These are phyloP conservation scores for Nasonovia ribisnigri DNA, from an alignment of 2,888 invertebrate genomes.

Conservation along the genomic window DNA sequence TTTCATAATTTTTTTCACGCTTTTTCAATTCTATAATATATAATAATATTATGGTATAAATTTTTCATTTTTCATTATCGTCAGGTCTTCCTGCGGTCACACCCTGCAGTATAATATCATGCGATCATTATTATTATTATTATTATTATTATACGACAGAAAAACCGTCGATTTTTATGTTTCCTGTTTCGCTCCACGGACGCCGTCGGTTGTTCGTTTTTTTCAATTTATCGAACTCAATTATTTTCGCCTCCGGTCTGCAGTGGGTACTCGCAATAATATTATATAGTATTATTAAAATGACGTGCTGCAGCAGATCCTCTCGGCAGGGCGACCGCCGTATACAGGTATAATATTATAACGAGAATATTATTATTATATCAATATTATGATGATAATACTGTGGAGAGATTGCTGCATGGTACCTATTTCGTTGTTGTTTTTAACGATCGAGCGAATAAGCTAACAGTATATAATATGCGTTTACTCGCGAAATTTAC, in stretches of 20 bases:
- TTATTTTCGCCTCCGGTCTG: conserved; percentile 1
- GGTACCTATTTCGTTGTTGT: conserved; percentile 5
- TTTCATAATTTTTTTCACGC: no score
- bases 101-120: neutral
- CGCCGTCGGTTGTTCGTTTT: neutral
- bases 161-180: conserved; percentile 20
- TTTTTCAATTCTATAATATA: no score
- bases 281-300: neutral
- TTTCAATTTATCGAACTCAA: neutral
- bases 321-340: neutral
- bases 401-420: no score
- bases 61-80: no score
- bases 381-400: neutral
- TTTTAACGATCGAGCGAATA: neutral
- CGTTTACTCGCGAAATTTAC: conserved; percentile 27
- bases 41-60: no score
- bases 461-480: neutral
- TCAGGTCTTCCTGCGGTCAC: no score
- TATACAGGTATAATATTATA: no score
- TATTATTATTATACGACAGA: neutral
- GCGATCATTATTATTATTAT: neutral
- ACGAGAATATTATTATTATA: no score
- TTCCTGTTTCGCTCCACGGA: conserved; percentile 12
- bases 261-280: neutral
- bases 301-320: neutral